These are phyloP conservation scores for Calonectris borealis DNA, from an alignment of 2,113 vertebrate species.

Conservation along the genomic window DNA sequence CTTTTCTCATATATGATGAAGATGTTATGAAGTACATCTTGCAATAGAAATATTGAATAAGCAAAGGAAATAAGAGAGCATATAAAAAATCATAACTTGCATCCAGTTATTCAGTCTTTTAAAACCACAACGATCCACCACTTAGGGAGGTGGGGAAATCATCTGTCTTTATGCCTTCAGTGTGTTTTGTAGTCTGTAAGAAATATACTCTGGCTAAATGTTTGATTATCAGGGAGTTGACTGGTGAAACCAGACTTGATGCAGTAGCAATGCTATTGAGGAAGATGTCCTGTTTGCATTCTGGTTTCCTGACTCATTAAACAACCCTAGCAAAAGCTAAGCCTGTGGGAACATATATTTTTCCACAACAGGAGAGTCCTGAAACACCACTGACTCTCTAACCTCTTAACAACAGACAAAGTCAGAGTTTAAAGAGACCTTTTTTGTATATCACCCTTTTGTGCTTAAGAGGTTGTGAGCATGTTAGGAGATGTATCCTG, in stretches of 20 bases:
- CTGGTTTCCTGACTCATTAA: background rate
- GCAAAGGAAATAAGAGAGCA: background rate
- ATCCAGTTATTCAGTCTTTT: background rate
- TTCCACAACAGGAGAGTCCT: background rate
- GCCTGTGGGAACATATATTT: background rate
- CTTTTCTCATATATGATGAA: background rate
- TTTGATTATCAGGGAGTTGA: background rate
- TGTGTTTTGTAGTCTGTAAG: background rate
- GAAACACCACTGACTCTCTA: background rate
- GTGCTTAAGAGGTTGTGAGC: background rate
- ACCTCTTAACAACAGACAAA: background rate
- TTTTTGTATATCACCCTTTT: background rate
- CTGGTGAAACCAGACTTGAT: background rate
- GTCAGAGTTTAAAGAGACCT: background rate
- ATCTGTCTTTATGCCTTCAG: background rate
- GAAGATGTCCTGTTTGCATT: background rate
- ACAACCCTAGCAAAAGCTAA: background rate
- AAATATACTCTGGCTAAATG: background rate
- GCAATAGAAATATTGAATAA: background rate
- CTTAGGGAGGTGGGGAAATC: accelerated
- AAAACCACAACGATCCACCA: accelerated
- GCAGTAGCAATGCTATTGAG: background rate
- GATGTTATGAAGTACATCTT: background rate
- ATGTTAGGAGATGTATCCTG: background rate
- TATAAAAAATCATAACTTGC: background rate